Percentiles rank a stretch among this genome's conserved stretches.
These are phyloP conservation scores for Antechinus stuartii DNA, from an alignment of 2,113 vertebrate species.

Conservation along the genomic window DNA sequence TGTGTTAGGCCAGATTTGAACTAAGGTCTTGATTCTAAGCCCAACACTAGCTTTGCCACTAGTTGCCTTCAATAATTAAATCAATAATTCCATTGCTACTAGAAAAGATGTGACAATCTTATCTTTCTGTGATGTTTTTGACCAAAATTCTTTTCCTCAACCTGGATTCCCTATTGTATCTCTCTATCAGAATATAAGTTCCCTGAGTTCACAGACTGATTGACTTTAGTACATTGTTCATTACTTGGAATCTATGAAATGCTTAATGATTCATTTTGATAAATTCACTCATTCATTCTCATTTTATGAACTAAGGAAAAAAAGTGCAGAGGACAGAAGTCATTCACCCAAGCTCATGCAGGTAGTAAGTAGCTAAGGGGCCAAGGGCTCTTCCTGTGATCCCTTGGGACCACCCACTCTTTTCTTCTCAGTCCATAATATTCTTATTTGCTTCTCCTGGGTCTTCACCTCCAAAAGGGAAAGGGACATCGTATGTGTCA, in stretches of 20 bases:
- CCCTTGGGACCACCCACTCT: background rate
- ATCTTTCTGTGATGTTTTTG: background rate
- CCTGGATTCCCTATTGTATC: background rate
- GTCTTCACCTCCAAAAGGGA: background rate
- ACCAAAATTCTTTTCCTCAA: background rate
- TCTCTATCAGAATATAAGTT: background rate
- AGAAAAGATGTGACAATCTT: background rate
- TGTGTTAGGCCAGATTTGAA: background rate
- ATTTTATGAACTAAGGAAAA: background rate
- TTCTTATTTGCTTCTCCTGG: background rate
- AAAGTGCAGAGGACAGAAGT: background rate
- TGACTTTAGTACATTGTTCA: background rate
- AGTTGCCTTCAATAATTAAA: background rate
- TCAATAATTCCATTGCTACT: background rate
- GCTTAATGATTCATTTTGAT: background rate
- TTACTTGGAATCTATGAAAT: background rate
- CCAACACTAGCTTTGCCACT: background rate
- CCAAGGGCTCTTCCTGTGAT: background rate
- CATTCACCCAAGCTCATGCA: background rate
- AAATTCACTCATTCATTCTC: background rate
- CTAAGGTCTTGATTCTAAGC: background rate
- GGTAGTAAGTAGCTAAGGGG: background rate
- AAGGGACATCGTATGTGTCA: background rate
- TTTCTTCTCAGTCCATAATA: background rate
- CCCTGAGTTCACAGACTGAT: background rate